These are phyloP conservation scores for Plutella xylostella DNA, from an alignment of 2,888 invertebrate genomes.

Conservation along the genomic window DNA sequence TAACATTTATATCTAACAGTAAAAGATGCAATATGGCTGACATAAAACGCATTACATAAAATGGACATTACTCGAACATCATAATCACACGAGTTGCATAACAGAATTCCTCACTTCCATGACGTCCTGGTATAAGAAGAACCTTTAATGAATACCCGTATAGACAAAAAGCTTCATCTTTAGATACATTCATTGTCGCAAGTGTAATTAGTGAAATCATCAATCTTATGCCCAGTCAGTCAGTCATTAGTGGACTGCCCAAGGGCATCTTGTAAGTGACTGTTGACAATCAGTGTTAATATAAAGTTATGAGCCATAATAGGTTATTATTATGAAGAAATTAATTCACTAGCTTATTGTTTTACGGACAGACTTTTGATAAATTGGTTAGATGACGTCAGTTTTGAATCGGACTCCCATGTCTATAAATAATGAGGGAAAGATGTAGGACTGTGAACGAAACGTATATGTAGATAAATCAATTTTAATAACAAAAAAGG, in stretches of 20 bases:
- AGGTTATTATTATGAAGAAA: conserved; percentile 53
- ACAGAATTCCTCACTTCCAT: no score
- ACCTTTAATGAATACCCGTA: not conserved
- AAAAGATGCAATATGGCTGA: no score
- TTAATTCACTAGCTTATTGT: conserved; percentile 58
- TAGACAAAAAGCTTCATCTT: conserved; percentile 39
- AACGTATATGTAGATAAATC: no score
- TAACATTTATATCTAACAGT: no score
- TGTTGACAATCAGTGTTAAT: conserved; percentile 54
- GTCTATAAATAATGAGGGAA: not conserved
- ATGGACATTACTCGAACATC: no score
- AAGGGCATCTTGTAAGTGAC: conserved; percentile 57
- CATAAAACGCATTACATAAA: no score
- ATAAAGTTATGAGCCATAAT: conserved; percentile 49
- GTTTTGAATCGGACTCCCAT: conserved; percentile 15
- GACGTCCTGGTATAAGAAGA: not conserved
- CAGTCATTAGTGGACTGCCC: conserved; percentile 54
- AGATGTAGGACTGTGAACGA: no score
- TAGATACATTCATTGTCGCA: conserved; percentile 57
- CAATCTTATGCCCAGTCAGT: conserved; percentile 58
- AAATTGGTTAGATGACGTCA: conserved; percentile 40
- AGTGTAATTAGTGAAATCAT: conserved; percentile 61
- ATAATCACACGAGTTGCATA: no score
- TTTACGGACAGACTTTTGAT: conserved; percentile 57
- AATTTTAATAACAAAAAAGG: not conserved